Base-by-base conservation (phyloP, 1,140 invertebrate genomes). In the Danaus melanippus region DNA sequence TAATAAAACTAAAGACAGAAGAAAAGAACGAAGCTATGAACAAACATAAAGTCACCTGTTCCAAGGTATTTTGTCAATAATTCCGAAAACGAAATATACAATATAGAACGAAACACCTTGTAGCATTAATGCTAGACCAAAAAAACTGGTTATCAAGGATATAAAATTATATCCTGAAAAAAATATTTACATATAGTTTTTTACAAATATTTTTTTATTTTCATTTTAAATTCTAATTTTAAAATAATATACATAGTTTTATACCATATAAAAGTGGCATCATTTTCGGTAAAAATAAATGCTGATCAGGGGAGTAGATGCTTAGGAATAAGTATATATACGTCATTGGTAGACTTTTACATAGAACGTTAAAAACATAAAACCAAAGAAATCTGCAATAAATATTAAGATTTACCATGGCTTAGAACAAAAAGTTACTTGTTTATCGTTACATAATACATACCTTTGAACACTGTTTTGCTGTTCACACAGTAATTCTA, bases 251-350 rank as follows among this genome's bases (percentile, higher is more conserved):
- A 45, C 42, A 46, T 2, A 47, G 41, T 44, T 44, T 54, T 43
- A 62, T 53, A 66, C 69, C 69, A 10, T 62, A 55, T 9, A 50
- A 54, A 4, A 71, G 15, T 9, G 69, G 69, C 3, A 60, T 42
- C 64, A 68, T 69, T 58, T 69, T 71, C 4, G 61, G 45, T 43
- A 66, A 10, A 32, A 62, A 71, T 17, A 64, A 66, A 45, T 71
- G 69, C 21, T 69, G 47, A 45, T 69, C 57, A 9, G 61, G 54
- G 10, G 59, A 51, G 42, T 71, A 71, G 5, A 51, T 32, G 12
- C 66, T 68, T 12, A 68, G 46, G 53, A 71, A 71, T 45, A 69
- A 56, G 21, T 71, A 64, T 1, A 71, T 52, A 12, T 68, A 71
- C n/a, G 61, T 64, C 48, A 56, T 62, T 0, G 69, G 64, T 10